Conservation (phyloP, 2,797 vertebrate genomes). For the Melanotaenia pygmaea region DNA sequence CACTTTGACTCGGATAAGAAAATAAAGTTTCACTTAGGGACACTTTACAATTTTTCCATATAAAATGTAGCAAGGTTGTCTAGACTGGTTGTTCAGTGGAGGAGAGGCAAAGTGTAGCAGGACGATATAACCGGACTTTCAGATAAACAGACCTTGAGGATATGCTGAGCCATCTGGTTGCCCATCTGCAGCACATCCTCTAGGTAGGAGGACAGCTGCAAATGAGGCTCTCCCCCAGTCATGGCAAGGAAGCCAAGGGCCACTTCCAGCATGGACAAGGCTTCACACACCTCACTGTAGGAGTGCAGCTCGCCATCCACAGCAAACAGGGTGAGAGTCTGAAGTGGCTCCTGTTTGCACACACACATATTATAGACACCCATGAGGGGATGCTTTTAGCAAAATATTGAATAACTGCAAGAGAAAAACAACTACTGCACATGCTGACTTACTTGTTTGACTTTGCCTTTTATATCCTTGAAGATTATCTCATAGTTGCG, state of each 20-base stretch:
- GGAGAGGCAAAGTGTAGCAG: slow-evolving; percentile 18
- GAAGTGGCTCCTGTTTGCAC: slow-evolving; percentile 82
- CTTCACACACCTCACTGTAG: slow-evolving; percentile 93
- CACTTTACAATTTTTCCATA: neutral
- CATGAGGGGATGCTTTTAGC: neutral
- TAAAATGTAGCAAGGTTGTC: slow-evolving; percentile 15
- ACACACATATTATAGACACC: neutral
- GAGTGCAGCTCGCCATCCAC: slow-evolving; percentile 89
- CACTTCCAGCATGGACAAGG: slow-evolving; percentile 87
- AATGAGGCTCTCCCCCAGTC: slow-evolving; percentile 84
- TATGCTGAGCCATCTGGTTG: slow-evolving; percentile 84
- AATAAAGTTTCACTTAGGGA: neutral
- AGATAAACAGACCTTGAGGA: slow-evolving; percentile 84
- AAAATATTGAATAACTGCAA: neutral
- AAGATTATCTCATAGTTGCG: slow-evolving; percentile 92
- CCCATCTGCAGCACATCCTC: slow-evolving; percentile 89
- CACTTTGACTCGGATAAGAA: neutral
- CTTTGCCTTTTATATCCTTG: slow-evolving; percentile 84
- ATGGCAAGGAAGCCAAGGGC: slow-evolving; percentile 92
- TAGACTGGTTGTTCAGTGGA: slow-evolving; percentile 9
- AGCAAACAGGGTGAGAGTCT: slow-evolving; percentile 73
- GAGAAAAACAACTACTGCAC: neutral
- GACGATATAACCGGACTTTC: slow-evolving; percentile 12
- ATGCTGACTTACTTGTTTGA: slow-evolving; percentile 85
- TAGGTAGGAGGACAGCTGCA: slow-evolving; percentile 86